Evolutionary conservation across 1,140 invertebrate species (phyloP), one percentile per base, ranked within the genome.

Genomic region (Hyphantria cunea): DNA sequence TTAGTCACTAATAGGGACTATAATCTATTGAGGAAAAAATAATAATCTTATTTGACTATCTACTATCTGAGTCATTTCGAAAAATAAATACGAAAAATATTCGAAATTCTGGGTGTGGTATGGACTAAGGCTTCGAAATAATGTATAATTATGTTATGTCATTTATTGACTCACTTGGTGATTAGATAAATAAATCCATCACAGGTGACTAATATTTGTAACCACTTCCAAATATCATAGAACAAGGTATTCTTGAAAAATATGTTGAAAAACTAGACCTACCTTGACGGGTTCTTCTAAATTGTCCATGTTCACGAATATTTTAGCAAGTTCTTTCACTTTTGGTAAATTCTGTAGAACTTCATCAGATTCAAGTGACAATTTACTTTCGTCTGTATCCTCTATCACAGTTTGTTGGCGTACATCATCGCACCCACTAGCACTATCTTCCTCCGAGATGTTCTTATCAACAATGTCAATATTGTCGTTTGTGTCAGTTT

Each of bases 321-420:
- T 92, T 62, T 87, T 91, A 4, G 89, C 89, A 54, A 92, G 70
- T 60, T 91, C 90, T 64, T 90, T 91, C 11, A 92, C 91, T 65
- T 86, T 91, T 3, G 91, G 91, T 44, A 92, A 67, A 61, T 90
- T 76, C 6, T 74, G 51, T 13, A 83, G 53, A 49, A 87, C 72
- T 14, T 87, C 86, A 37, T 84, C 78, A 41, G 85, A 65, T 68
- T 89, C 86, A 67, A 64, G 64, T n/a, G 77, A 63, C 17, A 66
- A 67, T 49, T 68, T 71, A 51, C 74, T 67, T 54, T 82, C 74
- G 25, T 69, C 70, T 32, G 53, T 64, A 25, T 55, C 52, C 33
- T 37, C 33, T 48, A 41, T n/a, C 44, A 70, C 48, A 64, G 69
- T 58, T 31, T 78, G 68, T 32, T 78, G 78, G 11, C 39, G 56